Evolutionary conservation across 2,888 invertebrate species (phyloP), one percentile per base, ranked within the genome.

Genomic region (Tryphoninae sp.): DNA sequence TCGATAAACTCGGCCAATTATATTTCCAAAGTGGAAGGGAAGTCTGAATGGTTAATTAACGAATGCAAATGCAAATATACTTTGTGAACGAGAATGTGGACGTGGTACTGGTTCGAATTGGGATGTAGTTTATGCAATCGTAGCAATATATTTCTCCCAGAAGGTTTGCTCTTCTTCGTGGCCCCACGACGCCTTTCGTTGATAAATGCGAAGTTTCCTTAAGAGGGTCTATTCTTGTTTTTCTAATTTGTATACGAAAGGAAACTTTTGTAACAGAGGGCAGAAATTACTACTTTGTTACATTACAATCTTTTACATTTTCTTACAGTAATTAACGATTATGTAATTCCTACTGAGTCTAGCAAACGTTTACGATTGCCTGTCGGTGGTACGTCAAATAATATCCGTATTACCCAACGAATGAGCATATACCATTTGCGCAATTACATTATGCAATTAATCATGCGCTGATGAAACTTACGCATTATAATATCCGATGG

Each of bases 31-130:
- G 67, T 51, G 19, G 55, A 55, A 45, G 53, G 75, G 76, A 84
- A 81, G 80, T 33, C 33, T 33, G 83, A 76, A 85, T 86, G 86
- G 87, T 89, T 90, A 90, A 90, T 90, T 89, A 89, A 87, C 84
- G 82, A 88, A 89, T 90, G 89, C 89, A 90, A 90, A 90, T 90
- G 88, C 86, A 88, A 89, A 89, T 89, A 88, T 88, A 89, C 89
- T 88, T 88, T 87, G 84, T 87, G 87, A 86, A 87, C 84, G 75
- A 76, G 67, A 73, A 65, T 73, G 72, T 19, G 19, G 19, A 19
- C 74, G 71, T 53, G 58, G 49, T 67, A 40, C 71, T 33, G 13
- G n/a, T 33, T n/a, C 33, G 55, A 68, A 53, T 26, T 68, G 51
- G 62, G 67, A 62, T 53, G 71, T 33, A 71, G 62, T 45, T 77